Conservation (phyloP, 2,888 invertebrate genomes). For the Drosophila hamatofila region DNA sequence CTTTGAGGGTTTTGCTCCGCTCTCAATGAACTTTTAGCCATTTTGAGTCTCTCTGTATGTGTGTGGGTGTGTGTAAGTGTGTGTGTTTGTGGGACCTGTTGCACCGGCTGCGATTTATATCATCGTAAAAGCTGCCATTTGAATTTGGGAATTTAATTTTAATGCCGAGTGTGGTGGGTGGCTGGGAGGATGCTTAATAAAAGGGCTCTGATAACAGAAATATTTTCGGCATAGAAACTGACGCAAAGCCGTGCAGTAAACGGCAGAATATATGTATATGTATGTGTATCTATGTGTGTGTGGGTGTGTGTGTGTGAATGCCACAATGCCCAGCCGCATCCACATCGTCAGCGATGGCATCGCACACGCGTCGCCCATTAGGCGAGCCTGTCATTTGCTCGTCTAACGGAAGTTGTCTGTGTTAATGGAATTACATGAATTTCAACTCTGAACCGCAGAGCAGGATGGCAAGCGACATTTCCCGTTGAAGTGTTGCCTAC, state of each 20-base stretch:
- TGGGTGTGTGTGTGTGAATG: conserved; percentile 24
- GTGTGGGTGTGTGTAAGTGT: conserved; percentile 4
- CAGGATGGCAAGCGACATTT: conserved; percentile 49
- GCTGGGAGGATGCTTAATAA: conserved; percentile 11
- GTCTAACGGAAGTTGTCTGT: conserved; percentile 75
- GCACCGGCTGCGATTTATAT: conserved; percentile 57
- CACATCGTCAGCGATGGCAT: conserved; percentile 25
- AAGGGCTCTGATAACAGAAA: conserved; percentile 15
- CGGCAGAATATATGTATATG: conserved; percentile 19
- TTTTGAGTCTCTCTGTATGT: conserved; percentile 9
- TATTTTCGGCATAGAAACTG: conserved; percentile 20
- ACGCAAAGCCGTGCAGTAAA: conserved; percentile 17
- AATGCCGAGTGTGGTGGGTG: conserved; percentile 28
- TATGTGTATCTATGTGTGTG: conserved; percentile 17
- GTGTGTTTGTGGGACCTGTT: conserved; percentile 53
- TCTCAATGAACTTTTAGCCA: conserved; percentile 27
- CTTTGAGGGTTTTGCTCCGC: conserved; percentile 53
- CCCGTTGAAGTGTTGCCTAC: conserved; percentile 32
- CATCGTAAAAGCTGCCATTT: conserved; percentile 64
- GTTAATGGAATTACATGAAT: conserved; percentile 79
- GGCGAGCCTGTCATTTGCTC: conserved; percentile 70
- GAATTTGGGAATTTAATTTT: conserved; percentile 66
- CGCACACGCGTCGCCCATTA: conserved; percentile 64
- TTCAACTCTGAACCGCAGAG: conserved; percentile 74
- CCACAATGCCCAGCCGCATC: conserved; percentile 35